Conservation (phyloP, 1,140 invertebrate genomes). For the Globodera ellingtonae region DNA sequence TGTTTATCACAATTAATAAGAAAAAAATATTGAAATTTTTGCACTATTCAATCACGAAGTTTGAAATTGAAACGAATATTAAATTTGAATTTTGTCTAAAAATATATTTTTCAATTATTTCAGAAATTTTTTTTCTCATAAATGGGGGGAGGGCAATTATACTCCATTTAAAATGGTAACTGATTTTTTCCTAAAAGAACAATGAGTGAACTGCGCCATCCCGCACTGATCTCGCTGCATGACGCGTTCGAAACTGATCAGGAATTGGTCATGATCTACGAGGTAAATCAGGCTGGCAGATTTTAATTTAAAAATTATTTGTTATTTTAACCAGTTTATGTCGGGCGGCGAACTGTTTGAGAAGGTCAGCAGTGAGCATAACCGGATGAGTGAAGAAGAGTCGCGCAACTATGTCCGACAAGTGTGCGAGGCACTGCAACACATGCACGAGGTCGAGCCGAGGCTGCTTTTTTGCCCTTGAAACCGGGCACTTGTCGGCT, state of each 20-base stretch:
- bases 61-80: too few relatives aligned
- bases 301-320: slow-evolving; percentile 26
- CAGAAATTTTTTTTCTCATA: too few relatives aligned
- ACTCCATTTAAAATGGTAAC: neutral
- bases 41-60: too few relatives aligned
- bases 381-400: slow-evolving; percentile 98
- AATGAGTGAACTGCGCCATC: slow-evolving; percentile 97
- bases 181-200: slow-evolving; percentile 68
- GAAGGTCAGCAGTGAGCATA: slow-evolving; percentile 93
- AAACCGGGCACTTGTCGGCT: too few relatives aligned
- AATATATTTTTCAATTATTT: too few relatives aligned
- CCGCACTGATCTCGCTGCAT: slow-evolving; percentile 93
- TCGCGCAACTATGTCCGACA: slow-evolving; percentile 99
- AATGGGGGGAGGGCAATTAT: too few relatives aligned
- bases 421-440: slow-evolving; percentile 93
- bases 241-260: slow-evolving; percentile 99
- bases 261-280: slow-evolving; percentile 97
- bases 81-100: too few relatives aligned
- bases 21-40: too few relatives aligned
- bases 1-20: too few relatives aligned
- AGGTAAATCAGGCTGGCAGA: slow-evolving; percentile 73
- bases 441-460: slow-evolving; percentile 99
- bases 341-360: slow-evolving; percentile 98
- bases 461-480: too few relatives aligned
- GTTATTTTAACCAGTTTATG: slow-evolving; percentile 66